Conservation (phyloP, 2,888 invertebrate species). For the Tolmerus cingulatus region DNA sequence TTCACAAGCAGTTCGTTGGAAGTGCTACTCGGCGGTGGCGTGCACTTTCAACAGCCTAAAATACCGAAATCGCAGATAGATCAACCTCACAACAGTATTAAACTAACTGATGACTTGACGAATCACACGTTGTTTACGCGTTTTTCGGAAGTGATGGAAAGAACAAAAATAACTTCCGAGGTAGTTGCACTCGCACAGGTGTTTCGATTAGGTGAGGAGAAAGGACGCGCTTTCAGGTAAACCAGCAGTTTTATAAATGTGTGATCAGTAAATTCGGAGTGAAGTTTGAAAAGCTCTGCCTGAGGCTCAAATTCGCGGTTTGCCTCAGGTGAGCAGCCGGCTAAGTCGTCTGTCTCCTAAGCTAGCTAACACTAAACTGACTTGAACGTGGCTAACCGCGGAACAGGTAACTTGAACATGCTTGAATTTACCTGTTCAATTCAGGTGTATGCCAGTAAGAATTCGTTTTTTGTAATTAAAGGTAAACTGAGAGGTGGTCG, state of each 20-base stretch:
- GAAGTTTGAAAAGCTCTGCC: background rate
- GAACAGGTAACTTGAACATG: constrained; percentile 43
- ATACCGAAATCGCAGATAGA: background rate
- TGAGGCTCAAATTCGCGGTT: background rate
- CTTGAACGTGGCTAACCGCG: constrained; percentile 41
- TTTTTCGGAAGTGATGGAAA: background rate
- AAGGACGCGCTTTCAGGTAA: background rate
- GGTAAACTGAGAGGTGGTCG: constrained; percentile 3
- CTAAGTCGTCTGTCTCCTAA: constrained; percentile 25
- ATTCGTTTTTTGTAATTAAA: constrained; percentile 26
- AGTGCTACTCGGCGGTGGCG: background rate
- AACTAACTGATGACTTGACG: constrained; percentile 5
- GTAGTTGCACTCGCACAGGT: background rate
- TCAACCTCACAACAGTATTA: background rate
- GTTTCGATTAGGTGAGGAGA: background rate
- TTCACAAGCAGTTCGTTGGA: background rate
- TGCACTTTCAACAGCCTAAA: background rate
- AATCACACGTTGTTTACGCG: constrained; percentile 13
- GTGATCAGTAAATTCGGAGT: background rate
- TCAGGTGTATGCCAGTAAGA: constrained; percentile 34
- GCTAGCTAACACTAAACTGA: constrained; percentile 42
- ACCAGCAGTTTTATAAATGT: background rate
- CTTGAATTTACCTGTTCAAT: constrained; percentile 36
- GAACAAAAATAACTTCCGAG: constrained; percentile 1
- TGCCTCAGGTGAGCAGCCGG: constrained; percentile 9